Conservation (phyloP, 2,797 vertebrate species). For the Semaprochilodus insignis region DNA sequence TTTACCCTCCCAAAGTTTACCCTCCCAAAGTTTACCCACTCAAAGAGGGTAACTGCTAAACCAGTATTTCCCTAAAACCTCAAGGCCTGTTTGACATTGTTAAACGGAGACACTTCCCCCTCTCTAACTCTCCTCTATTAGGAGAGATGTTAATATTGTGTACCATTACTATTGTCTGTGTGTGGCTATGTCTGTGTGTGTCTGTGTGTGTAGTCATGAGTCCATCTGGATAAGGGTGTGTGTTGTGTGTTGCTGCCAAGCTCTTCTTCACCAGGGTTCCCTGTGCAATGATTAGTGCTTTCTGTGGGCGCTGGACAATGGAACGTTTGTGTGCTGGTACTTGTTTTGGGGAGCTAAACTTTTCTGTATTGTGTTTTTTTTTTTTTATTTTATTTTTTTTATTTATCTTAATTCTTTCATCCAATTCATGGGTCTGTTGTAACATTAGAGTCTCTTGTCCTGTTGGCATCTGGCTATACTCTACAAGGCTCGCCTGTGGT, state of each 20-base stretch:
- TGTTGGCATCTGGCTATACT: conserved; percentile 16
- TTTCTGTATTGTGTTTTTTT: conserved; percentile 63
- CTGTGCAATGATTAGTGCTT: conserved; percentile 41
- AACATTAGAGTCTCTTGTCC: conserved; percentile 35
- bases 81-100: conserved; percentile 48
- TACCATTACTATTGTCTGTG: conserved; percentile 55
- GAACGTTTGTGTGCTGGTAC: conserved; percentile 69
- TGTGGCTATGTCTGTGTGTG: background rate
- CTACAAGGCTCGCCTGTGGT: conserved; percentile 22
- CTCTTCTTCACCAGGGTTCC: conserved; percentile 70
- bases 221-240: conserved; percentile 58
- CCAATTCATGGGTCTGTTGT: conserved; percentile 51
- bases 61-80: conserved; percentile 72
- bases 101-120: conserved; percentile 59
- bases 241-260: conserved; percentile 60
- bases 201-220: conserved; percentile 48
- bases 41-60: conserved; percentile 61
- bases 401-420: conserved; percentile 36
- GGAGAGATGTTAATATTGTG: conserved; percentile 64
- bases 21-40: conserved; percentile 62
- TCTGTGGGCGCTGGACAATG: conserved; percentile 67
- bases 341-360: conserved; percentile 59
- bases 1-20: conserved; percentile 62
- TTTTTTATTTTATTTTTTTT: conserved; percentile 63
- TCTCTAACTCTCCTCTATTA: conserved; percentile 37